Base-by-base conservation (phyloP, 2,113 vertebrate species). In the Gyps fulvus region DNA sequence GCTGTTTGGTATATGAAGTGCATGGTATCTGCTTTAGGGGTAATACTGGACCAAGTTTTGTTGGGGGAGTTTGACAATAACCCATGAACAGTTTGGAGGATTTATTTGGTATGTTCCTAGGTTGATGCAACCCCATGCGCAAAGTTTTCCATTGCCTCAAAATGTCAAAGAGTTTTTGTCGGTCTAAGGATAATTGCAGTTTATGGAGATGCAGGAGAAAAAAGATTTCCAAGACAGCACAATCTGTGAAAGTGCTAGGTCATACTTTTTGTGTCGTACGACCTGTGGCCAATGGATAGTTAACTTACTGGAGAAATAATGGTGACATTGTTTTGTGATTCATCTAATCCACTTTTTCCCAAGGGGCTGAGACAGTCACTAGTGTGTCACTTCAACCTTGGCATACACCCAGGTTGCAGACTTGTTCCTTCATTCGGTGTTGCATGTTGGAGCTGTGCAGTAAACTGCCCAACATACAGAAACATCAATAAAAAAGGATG, bases 281-380 rank as follows among this genome's bases (percentile, higher is more conserved):
- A 89, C 40, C 32, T 66, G 38, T 81, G 87, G 74, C 50, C 45
- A 73, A 73, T 1, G 38, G 65, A 89, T 77, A 83, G 80, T 95
- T 93, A 91, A 95, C 74, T 93, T 91, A 66, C 23, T 86, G 71
- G 50, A 88, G 70, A 95, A 94, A 57, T 90, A 95, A 73, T 50
- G 70, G 58, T 91, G 93, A 79, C 63, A 59, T 58, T 81, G 45
- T 66, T 94, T 73, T 70, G 79, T 80, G 55, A 88, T 69, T 96
- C 89, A 73, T 94, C 70, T 90, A 87, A 93, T 93, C 83, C 38
- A 19, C 59, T 86, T 93, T 94, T 74, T 89, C 83, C 58, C 63
- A 43, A 27, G 67, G n/a, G 84, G 4, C 71, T 90, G 74, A 94
- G 86, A 52, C 29, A 82, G 63, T 89, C 74, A 62, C 89, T 69